Conservation (phyloP, 2,888 invertebrate genomes). For the Mesorhabditis sp. region DNA sequence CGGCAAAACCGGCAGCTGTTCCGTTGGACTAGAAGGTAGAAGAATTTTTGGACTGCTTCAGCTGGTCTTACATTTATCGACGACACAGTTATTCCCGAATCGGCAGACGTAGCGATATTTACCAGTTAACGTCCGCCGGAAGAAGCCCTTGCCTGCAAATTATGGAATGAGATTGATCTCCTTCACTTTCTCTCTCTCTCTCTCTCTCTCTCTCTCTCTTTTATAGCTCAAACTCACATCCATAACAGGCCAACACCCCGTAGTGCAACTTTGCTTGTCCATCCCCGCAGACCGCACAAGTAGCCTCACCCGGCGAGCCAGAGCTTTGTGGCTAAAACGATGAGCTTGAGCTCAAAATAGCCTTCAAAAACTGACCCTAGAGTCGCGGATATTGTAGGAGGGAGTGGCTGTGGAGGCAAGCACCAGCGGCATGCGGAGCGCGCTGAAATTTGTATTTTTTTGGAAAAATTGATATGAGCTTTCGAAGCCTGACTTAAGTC, state of each 20-base stretch:
- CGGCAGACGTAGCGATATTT: slow-evolving; percentile 51
- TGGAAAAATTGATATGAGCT: too few relatives aligned
- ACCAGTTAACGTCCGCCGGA: slow-evolving; percentile 52
- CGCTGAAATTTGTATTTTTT: not conserved
- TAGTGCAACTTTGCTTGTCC: slow-evolving; percentile 53
- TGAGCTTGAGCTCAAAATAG: slow-evolving; percentile 15
- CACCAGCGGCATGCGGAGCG: not conserved
- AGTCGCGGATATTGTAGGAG: slow-evolving; percentile 15
- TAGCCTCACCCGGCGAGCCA: slow-evolving; percentile 30
- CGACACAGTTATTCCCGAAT: slow-evolving; percentile 55
- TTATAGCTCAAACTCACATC: slow-evolving; percentile 15
- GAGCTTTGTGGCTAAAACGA: not conserved
- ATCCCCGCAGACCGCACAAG: slow-evolving; percentile 56
- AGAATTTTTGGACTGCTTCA: not conserved
- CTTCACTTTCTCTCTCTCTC: not conserved
- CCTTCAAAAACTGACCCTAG: slow-evolving; percentile 3
- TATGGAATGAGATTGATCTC: not conserved
- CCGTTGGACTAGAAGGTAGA: slow-evolving; percentile 42
- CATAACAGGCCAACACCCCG: slow-evolving; percentile 44
- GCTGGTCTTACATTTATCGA: slow-evolving; percentile 50
- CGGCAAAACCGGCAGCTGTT: slow-evolving; percentile 55
- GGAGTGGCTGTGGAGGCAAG: slow-evolving; percentile 10
- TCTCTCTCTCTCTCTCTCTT: slow-evolving; percentile 9
- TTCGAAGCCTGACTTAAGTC: too few relatives aligned
- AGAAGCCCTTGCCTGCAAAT: slow-evolving; percentile 43